Base-by-base conservation (phyloP, 2,113 vertebrate genomes). In the Solea senegalensis region DNA sequence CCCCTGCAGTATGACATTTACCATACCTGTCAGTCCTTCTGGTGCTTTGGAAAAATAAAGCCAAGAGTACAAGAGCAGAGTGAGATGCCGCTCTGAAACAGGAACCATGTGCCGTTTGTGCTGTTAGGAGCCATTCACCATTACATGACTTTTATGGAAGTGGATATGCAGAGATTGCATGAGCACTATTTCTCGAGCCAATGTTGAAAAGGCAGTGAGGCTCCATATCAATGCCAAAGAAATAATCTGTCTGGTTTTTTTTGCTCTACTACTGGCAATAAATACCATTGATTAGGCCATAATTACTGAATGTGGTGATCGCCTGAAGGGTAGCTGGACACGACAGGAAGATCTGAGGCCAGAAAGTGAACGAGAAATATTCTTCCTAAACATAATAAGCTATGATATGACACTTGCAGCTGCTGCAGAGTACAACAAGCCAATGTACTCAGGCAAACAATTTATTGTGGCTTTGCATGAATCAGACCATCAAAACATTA, bases 101-200 rank as follows among this genome's bases (percentile, higher is more conserved):
- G 61, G 27, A 88, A 80, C 69, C 86, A 86, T 85, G 74, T 90
- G 91, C 77, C 60, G 52, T 68, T 41, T 14, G 12, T 56, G 12
- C 76, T 78, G 74, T 74, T 63, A 48, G 26, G 45, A 50, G 53
- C 56, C 54, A n/a, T 85, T 50, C 48, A 34, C 65, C 65, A 78
- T 76, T 52, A 59, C 60, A 71, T 11, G 58, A 69, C 10, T 55
- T 86, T 66, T 46, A 66, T 69, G 69, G 44, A 72, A 70, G 69
- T 55, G 63, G 48, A 50, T 72, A 39, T 50, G 65, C 40, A 57
- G 63, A 55, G 50, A 44, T 71, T 64, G 59, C 48, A 73, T 74
- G 65, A 58, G 56, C 40, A 1, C 56, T 59, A 13, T 70, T 46
- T 48, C 64, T 67, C 26, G 59, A 10, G 8, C 58, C 63, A 79